phyloP scores from a whole-genome alignment of 1,140 invertebrate genomes.

The Pseudomyrmex gracilis region DNA sequence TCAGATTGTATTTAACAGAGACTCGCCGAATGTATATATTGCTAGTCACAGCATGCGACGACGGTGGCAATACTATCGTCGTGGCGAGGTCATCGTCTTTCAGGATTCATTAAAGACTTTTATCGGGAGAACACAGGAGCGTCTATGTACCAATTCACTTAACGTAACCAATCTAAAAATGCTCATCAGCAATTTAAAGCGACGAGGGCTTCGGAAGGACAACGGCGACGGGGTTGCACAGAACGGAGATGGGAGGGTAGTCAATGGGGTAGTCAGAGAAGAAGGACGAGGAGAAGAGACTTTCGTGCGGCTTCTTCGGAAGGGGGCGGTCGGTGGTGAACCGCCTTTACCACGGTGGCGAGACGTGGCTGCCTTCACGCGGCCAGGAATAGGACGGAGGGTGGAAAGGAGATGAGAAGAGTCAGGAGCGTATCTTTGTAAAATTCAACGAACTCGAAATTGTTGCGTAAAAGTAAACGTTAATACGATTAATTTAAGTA shows the following conservation, averaged over 20 bases:
- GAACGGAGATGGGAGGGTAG: conserved; percentile 24
- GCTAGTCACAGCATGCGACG: not conserved
- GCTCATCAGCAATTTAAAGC: conserved; percentile 86
- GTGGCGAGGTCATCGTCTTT: conserved; percentile 62
- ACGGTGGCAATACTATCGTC: conserved; percentile 32
- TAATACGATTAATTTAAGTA: not conserved
- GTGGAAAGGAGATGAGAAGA: conserved; percentile 35
- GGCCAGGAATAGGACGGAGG: conserved; percentile 32
- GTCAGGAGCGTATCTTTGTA: conserved; percentile 4
- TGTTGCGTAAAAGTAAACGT: not conserved
- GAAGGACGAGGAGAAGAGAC: conserved; percentile 48
- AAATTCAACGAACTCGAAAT: conserved; percentile 7
- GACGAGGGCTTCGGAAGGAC: conserved; percentile 73
- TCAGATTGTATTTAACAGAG: conserved; percentile 27
- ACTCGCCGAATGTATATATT: conserved; percentile 30
- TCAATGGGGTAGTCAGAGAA: conserved; percentile 59
- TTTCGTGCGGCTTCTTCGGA: conserved; percentile 41
- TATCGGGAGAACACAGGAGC: conserved; percentile 83
- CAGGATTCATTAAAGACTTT: conserved; percentile 84
- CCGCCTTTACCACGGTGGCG: conserved; percentile 61
- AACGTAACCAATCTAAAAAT: conserved; percentile 85
- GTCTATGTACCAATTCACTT: conserved; percentile 85
- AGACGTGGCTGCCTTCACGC: conserved; percentile 55
- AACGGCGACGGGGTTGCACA: conserved; percentile 50
- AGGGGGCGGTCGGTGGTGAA: conserved; percentile 66